Conservation (phyloP, 2,888 invertebrate genomes). For the Elegia similella region DNA sequence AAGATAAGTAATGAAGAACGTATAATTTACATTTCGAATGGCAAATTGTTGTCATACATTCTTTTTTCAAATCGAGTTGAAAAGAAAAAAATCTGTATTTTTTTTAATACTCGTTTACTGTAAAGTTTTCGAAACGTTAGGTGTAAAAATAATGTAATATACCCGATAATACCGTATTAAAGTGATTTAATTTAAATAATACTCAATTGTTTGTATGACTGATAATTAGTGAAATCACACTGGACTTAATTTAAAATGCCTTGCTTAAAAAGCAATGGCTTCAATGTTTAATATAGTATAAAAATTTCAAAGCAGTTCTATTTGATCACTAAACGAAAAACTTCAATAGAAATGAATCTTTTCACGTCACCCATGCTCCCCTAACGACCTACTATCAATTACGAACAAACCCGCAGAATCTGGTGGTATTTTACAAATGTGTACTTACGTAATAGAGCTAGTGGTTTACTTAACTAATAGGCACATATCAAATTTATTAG, state of each 20-base stretch:
- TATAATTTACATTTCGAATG: slow-evolving; percentile 66
- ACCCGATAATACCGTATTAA: no score
- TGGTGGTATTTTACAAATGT: slow-evolving; percentile 23
- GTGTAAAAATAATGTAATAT: no score
- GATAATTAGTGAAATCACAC: no score
- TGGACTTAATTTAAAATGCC: not conserved
- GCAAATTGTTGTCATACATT: slow-evolving; percentile 46
- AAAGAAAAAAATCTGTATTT: no score
- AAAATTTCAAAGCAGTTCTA: not conserved
- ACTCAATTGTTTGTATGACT: no score
- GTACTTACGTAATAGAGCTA: slow-evolving; percentile 17
- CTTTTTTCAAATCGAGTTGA: slow-evolving; percentile 2
- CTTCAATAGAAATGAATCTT: slow-evolving; percentile 12
- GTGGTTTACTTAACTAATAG: slow-evolving; percentile 11
- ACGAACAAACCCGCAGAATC: not conserved
- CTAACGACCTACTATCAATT: slow-evolving; percentile 11
- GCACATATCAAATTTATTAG: slow-evolving; percentile 22
- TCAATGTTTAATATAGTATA: not conserved
- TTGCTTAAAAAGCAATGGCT: not conserved
- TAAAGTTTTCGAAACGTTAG: no score
- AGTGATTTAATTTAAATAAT: no score
- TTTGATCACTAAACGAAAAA: not conserved
- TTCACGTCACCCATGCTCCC: slow-evolving; percentile 1
- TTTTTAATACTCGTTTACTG: no score
- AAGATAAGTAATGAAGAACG: slow-evolving; percentile 79